phyloP scores from a whole-genome alignment of 1,140 invertebrate species.

The Delia radicum region DNA sequence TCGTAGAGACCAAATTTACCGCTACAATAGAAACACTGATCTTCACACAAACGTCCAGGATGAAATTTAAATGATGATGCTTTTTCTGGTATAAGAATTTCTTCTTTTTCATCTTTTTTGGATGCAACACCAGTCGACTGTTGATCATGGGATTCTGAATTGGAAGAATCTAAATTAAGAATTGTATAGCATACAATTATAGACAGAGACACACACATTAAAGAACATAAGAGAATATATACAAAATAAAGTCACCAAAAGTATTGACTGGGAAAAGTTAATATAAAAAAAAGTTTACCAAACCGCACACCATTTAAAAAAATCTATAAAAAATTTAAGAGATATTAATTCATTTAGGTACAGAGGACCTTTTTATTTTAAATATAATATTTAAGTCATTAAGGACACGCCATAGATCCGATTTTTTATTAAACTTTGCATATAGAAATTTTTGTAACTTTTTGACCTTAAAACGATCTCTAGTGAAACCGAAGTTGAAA shows the following conservation, averaged over 20 bases:
- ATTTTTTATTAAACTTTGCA: no score
- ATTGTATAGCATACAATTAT: constrained; percentile 7
- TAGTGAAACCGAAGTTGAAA: no score
- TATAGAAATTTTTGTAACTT: no score
- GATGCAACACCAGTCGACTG: constrained; percentile 51
- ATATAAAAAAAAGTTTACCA: no score
- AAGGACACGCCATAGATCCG: no score
- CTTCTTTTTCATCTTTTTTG: constrained; percentile 64
- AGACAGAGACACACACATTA: constrained; percentile 10
- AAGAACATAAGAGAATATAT: constrained; percentile 6
- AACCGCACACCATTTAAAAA: no score
- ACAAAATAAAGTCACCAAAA: not conserved
- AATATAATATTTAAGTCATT: no score
- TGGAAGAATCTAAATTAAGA: constrained; percentile 42
- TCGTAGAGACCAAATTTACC: constrained; percentile 82
- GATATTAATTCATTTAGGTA: no score
- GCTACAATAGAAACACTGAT: constrained; percentile 81
- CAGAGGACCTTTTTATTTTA: no score
- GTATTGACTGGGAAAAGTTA: not conserved
- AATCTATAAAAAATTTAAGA: no score
- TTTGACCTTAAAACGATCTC: no score
- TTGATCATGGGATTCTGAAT: constrained; percentile 40
- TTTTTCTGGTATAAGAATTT: constrained; percentile 81
- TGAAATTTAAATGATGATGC: constrained; percentile 83
- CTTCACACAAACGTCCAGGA: constrained; percentile 73